Base-by-base conservation (phyloP, 2,888 invertebrate species). In the Siphlonurus alternatus region DNA sequence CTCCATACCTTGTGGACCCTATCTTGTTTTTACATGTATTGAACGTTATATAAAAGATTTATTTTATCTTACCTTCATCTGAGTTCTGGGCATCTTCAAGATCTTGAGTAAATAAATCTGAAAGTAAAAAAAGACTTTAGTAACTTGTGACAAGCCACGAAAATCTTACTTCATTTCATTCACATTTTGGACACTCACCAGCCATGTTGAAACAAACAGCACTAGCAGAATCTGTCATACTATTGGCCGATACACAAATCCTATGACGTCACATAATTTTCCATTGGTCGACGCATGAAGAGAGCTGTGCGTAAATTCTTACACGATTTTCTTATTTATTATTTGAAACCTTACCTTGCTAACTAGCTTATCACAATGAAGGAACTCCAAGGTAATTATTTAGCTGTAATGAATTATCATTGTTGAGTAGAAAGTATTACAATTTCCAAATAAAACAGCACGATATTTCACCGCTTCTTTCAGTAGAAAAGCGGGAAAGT, bases 141-240 rank as follows among this genome's bases (percentile, higher is more conserved):
- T 51, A 63, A 56, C 23, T 25, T 25, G 38, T 59, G 56, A 59
- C 51, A 54, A 51, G 59, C 23, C 51, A 56, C 59, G 51, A 51
- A 63, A 63, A 63, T 25, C 59, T 59, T 59, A 63, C 56, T 59
- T 59, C 59, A 61, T 56, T 61, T 61, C 61, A 61, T 53, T 54
- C 56, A 64, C 64, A 54, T 54, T 53, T 61, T 23, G 25, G 59
- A 65, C 61, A 65, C 65, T 62, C 62, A 65, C 65, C 65, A 61
- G 65, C 65, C 65, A 65, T 65, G 62, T 65, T 65, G 65, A 65
- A 65, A 65, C 65, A 65, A 65, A 64, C 64, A 64, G 63, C 59
- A 38, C 38, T 38, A 38, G 38, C 15, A 38, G 38, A 10, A 38
- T 38, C 38, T 38, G 38, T 38, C 38, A 38, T 15, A 38, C 38